Percentiles rank a stretch among this genome's conserved stretches.
Evolutionary conservation across 2,888 invertebrate genomes (phyloP).

Genomic region (Ormyrus thymus): DNA sequence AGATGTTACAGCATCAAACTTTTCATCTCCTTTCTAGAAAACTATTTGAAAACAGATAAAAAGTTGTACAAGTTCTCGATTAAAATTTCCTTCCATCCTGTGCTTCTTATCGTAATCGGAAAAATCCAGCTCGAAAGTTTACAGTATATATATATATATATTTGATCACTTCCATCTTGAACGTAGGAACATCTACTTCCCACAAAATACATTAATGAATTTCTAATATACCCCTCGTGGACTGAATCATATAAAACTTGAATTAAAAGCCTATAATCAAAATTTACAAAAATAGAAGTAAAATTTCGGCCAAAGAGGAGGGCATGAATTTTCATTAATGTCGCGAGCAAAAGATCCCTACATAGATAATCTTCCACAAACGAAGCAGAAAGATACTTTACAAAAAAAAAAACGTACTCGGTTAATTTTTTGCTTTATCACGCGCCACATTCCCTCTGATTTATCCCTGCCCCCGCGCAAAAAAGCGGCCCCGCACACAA

Average conservation of each 20-base stretch:
- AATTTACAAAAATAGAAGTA: too few species aligned
- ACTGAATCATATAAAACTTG: too few species aligned
- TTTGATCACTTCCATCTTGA: neutral
- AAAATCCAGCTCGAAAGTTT: constrained; percentile 14
- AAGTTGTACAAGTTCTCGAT: constrained; percentile 17
- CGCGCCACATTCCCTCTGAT: too few species aligned
- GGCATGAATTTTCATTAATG: neutral
- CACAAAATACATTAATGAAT: too few species aligned
- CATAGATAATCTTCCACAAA: neutral
- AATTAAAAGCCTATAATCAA: too few species aligned
- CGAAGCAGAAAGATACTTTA: neutral
- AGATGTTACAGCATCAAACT: constrained; percentile 21
- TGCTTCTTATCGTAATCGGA: constrained; percentile 13
- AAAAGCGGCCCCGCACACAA: constrained; percentile 1
- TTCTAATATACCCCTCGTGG: too few species aligned
- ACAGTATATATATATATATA: constrained; percentile 1
- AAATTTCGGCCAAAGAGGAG: too few species aligned
- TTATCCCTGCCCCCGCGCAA: neutral
- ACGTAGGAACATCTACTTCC: too few species aligned
- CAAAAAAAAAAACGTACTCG: too few species aligned
- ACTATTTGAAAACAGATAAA: constrained; percentile 38
- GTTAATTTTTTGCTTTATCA: too few species aligned
- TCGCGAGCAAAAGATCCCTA: constrained; percentile 4
- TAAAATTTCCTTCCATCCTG: constrained; percentile 30
- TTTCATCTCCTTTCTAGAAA: neutral